A percentile compares a stretch with the other conserved stretches of the same genome.
These are phyloP conservation scores for Tetrapedia diversipes DNA, from an alignment of 2,888 invertebrate species.

Conservation along the genomic window DNA sequence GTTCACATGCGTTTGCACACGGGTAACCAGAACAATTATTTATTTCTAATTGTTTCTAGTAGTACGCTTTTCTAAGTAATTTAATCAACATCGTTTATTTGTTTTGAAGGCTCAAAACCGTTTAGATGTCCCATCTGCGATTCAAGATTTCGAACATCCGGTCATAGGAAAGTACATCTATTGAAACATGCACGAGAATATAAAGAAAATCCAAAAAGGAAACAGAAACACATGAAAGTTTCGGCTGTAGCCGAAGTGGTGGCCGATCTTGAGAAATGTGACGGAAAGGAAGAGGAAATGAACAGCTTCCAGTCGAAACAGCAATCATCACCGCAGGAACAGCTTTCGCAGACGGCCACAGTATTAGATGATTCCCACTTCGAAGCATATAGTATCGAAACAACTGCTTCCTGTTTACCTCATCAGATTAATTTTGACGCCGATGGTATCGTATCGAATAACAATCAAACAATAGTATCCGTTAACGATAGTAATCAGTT, in stretches of 20 bases:
- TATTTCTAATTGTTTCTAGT: background rate
- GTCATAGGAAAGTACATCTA: conserved; percentile 87
- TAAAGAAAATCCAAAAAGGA: conserved; percentile 65
- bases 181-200: conserved; percentile 83
- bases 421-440: conserved; percentile 75
- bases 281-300: background rate
- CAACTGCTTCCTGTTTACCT: conserved; percentile 57
- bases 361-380: conserved; percentile 52
- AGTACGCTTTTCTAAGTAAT: background rate
- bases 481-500: conserved; percentile 77
- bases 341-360: conserved; percentile 26
- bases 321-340: conserved; percentile 20
- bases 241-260: conserved; percentile 69
- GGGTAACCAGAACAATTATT: conserved; percentile 76
- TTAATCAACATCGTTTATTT: background rate
- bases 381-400: conserved; percentile 59
- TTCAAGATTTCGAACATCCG: conserved; percentile 87
- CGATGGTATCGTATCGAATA: conserved; percentile 75
- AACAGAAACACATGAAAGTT: conserved; percentile 67
- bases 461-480: conserved; percentile 81
- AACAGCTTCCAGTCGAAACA: conserved; percentile 7
- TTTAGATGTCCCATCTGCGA: conserved; percentile 86
- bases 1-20: conserved; percentile 88
- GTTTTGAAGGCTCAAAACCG: conserved; percentile 84
- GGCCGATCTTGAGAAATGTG: conserved; percentile 57